A percentile compares a stretch with the other conserved stretches of the same genome.
phyloP scores from a whole-genome alignment of 2,888 invertebrate species.

The Cryptosula pallasiana region DNA sequence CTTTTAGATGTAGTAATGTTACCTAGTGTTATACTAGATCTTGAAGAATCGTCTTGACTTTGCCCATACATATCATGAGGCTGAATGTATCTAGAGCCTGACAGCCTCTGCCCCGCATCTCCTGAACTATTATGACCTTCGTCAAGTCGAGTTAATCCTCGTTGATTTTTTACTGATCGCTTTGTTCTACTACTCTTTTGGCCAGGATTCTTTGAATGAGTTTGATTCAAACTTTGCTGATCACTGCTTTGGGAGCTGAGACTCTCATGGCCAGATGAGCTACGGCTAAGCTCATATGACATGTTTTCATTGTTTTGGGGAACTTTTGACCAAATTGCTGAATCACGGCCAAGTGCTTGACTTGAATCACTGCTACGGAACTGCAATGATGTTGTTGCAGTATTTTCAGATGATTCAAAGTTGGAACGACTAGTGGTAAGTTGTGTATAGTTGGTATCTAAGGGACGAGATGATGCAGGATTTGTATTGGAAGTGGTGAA shows the following conservation, averaged over 20 bases:
- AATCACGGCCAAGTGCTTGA: not conserved
- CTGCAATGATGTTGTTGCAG: not conserved
- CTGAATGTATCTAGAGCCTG: not conserved
- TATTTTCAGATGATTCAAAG: not conserved
- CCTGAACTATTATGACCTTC: no score
- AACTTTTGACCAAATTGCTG: not conserved
- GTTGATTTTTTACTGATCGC: no score
- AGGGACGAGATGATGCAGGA: not conserved
- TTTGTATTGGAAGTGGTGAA: conserved; percentile 1
- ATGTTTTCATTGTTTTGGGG: not conserved
- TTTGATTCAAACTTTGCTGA: not conserved
- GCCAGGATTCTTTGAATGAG: not conserved
- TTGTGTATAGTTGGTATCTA: not conserved
- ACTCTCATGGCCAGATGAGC: not conserved
- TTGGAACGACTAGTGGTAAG: not conserved
- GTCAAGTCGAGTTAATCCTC: no score
- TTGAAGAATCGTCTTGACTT: not conserved
- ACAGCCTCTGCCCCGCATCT: not conserved
- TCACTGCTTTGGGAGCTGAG: not conserved
- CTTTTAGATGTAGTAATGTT: not conserved
- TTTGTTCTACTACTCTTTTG: conserved; percentile 2
- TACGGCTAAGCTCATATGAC: not conserved
- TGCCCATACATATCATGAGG: not conserved
- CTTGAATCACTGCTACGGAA: not conserved
- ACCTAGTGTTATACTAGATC: not conserved